Evolutionary conservation across 1,140 invertebrate genomes (phyloP).

Genomic region (Pseudachorutes palmiensis): DNA sequence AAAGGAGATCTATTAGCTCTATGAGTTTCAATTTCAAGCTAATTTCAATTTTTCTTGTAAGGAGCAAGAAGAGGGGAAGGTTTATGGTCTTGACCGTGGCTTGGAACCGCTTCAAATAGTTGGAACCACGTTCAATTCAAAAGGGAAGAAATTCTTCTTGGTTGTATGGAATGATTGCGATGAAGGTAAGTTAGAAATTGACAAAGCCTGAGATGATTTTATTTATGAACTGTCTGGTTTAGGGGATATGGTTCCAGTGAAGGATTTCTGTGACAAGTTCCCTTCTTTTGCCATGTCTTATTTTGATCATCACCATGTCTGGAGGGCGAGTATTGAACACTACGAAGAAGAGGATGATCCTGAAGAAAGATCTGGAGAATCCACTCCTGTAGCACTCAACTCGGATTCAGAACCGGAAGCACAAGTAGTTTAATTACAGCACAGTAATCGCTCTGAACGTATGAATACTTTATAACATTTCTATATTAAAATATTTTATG

Average conservation of each 20-base stretch:
- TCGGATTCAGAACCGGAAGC: no score
- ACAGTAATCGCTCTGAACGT: no score
- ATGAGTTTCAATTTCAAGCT: no score
- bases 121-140: not conserved
- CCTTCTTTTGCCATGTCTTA: not conserved
- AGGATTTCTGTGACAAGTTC: not conserved
- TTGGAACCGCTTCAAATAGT: not conserved
- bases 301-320: not conserved
- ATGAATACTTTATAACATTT: no score
- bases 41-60: not conserved
- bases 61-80: not conserved
- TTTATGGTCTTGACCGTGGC: constrained; percentile 1
- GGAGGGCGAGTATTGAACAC: not conserved
- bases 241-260: constrained; percentile 1
- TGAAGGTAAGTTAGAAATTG: no score
- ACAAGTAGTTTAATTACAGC: no score
- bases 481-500: no score
- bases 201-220: no score
- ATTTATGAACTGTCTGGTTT: no score
- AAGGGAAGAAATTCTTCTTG: not conserved
- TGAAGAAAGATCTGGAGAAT: no score
- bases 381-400: no score
- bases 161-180: not conserved
- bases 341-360: not conserved
- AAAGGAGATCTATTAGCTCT: no score